A percentile compares a stretch with the other conserved stretches of the same genome.
phyloP scores from a whole-genome alignment of 1,140 invertebrate genomes.

The Neoseiulus cucumeris region DNA sequence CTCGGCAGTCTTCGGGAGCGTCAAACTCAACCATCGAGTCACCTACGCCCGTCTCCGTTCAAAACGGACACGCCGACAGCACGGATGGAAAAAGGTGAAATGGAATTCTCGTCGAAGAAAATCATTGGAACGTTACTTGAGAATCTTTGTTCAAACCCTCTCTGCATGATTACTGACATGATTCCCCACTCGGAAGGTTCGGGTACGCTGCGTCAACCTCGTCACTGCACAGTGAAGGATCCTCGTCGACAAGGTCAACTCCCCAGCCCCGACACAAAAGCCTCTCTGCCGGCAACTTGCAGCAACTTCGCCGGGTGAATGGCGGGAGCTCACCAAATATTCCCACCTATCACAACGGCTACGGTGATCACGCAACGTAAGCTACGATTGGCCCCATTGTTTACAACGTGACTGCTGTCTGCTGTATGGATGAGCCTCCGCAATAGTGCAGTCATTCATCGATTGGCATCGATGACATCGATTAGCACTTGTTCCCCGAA shows the following conservation, averaged over 20 bases:
- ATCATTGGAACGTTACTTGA: background rate
- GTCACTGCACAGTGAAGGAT: background rate
- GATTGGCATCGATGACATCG: background rate
- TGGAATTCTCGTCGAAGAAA: background rate
- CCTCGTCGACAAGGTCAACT: background rate
- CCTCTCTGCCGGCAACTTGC: background rate
- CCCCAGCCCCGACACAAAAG: conserved; percentile 8
- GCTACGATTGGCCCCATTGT: background rate
- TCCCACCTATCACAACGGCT: conserved; percentile 1
- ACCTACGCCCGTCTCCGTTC: background rate
- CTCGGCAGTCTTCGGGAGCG: background rate
- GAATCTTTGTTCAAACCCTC: too few relatives aligned
- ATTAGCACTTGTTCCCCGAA: background rate
- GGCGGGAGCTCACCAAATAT: conserved; percentile 7
- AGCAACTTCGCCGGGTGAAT: background rate
- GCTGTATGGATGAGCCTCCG: background rate
- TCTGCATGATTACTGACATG: too few relatives aligned
- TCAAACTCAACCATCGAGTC: background rate
- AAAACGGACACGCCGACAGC: background rate
- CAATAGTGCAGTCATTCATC: background rate
- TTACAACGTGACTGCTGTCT: background rate
- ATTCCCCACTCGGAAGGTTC: background rate
- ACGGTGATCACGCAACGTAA: background rate
- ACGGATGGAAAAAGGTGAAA: background rate
- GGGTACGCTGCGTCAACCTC: background rate